phyloP scores from a whole-genome alignment of 2,888 invertebrate genomes.

The Drosophila conformis region DNA sequence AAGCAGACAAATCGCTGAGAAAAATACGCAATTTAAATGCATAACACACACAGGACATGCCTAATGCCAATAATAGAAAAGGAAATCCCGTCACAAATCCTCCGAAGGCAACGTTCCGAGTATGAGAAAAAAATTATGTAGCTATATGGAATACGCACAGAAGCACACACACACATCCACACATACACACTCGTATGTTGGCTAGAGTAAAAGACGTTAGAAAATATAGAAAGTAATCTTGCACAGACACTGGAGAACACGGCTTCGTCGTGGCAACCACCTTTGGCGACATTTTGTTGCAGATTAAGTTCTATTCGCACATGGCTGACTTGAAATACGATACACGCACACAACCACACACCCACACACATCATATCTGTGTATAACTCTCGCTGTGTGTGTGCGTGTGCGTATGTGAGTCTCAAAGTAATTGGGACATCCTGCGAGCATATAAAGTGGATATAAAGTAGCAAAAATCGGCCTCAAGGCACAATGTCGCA shows the following conservation, averaged over 20 bases:
- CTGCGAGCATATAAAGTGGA: slow-evolving; percentile 83
- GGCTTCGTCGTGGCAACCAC: slow-evolving; percentile 66
- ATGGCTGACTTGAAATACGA: slow-evolving; percentile 84
- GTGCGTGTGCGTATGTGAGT: slow-evolving; percentile 38
- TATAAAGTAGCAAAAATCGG: slow-evolving; percentile 77
- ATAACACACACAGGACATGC: slow-evolving; percentile 85
- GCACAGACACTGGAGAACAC: slow-evolving; percentile 54
- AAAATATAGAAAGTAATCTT: slow-evolving; percentile 82
- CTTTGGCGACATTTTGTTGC: slow-evolving; percentile 84
- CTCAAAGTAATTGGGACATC: slow-evolving; percentile 83
- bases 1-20: slow-evolving; percentile 85
- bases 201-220: slow-evolving; percentile 61
- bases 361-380: slow-evolving; percentile 33
- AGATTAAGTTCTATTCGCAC: slow-evolving; percentile 85
- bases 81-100: slow-evolving; percentile 85
- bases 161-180: slow-evolving; percentile 21
- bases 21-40: slow-evolving; percentile 86
- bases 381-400: background rate
- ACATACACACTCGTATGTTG: slow-evolving; percentile 32
- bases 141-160: slow-evolving; percentile 43
- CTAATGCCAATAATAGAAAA: slow-evolving; percentile 86
- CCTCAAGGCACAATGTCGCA: slow-evolving; percentile 72
- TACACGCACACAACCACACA: slow-evolving; percentile 55
- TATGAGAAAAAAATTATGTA: slow-evolving; percentile 75
- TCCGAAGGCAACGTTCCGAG: slow-evolving; percentile 66